Evolutionary conservation across 2,113 vertebrate genomes (phyloP).

Genomic region (Odontesthes bonariensis): DNA sequence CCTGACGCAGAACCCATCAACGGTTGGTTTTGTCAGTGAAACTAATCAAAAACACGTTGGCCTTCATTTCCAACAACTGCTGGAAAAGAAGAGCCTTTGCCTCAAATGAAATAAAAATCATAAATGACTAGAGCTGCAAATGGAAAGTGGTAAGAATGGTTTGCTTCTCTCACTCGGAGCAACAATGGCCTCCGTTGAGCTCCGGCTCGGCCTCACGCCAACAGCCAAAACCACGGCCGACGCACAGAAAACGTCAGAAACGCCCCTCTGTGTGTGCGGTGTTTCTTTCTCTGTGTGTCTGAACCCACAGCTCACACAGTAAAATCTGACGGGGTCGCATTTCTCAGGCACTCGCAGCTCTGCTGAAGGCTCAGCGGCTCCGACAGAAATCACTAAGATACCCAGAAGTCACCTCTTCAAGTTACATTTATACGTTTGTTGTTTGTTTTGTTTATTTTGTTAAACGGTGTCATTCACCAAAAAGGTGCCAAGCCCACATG

Average conservation of each 20-base stretch:
- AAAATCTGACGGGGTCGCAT: conserved; percentile 20
- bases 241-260: conserved; percentile 56
- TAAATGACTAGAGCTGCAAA: conserved; percentile 49
- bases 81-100: conserved; percentile 33
- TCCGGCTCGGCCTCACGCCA: conserved; percentile 7
- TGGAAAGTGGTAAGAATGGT: conserved; percentile 69
- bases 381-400: too few relatives aligned
- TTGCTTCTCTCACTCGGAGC: conserved; percentile 19
- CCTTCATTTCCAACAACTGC: conserved; percentile 20
- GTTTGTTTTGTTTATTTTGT: too few relatives aligned
- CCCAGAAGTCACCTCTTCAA: too few relatives aligned
- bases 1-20: too few relatives aligned
- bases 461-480: too few relatives aligned
- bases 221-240: conserved; percentile 54
- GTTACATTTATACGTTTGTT: too few relatives aligned
- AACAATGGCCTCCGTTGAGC: conserved; percentile 72
- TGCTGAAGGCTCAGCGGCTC: too few relatives aligned
- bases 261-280: not conserved
- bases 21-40: too few relatives aligned
- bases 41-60: conserved; percentile 7
- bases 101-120: conserved; percentile 12
- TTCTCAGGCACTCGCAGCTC: not conserved
- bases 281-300: conserved; percentile 8
- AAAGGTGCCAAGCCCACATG: too few relatives aligned
- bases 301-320: conserved; percentile 13